Evolutionary conservation across 2,888 invertebrate genomes (phyloP).

Genomic region (Aphidoletes aphidimyza): DNA sequence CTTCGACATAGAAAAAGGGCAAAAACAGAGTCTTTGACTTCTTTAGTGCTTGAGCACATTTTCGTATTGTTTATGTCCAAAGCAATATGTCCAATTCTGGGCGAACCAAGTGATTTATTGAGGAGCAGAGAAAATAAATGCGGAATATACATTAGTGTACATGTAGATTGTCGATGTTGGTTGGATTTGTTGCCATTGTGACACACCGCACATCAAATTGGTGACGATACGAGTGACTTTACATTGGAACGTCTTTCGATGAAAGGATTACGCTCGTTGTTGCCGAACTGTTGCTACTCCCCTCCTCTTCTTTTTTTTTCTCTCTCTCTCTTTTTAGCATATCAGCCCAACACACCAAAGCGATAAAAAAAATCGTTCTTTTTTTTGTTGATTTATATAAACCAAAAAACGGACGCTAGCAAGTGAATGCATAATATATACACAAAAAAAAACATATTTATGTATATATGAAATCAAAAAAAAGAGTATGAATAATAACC

Average conservation of each 20-base stretch:
- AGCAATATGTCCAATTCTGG: background rate
- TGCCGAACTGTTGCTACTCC: background rate
- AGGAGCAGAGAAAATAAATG: background rate
- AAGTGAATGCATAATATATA: background rate
- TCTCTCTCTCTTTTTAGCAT: background rate
- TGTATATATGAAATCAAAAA: background rate
- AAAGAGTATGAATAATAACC: slow-evolving; percentile 16
- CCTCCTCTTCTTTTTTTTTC: too few species aligned
- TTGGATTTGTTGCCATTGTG: background rate
- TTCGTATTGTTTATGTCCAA: too few species aligned
- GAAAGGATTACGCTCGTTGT: background rate
- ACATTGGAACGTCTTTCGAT: slow-evolving; percentile 20
- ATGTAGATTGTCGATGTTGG: background rate
- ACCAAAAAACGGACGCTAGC: background rate
- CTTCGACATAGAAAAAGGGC: background rate
- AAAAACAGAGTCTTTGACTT: background rate
- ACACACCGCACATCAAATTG: slow-evolving; percentile 31
- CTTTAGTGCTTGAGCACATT: background rate
- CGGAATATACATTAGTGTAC: background rate
- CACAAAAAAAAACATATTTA: background rate
- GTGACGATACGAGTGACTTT: slow-evolving; percentile 12
- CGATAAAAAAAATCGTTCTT: background rate
- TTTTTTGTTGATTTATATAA: background rate
- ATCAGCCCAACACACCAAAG: background rate
- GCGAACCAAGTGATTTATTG: slow-evolving; percentile 19